A percentile compares a stretch with the other conserved stretches of the same genome.
These are phyloP conservation scores for Lycophotia porphyrea DNA, from an alignment of 2,888 invertebrate genomes.

Conservation along the genomic window DNA sequence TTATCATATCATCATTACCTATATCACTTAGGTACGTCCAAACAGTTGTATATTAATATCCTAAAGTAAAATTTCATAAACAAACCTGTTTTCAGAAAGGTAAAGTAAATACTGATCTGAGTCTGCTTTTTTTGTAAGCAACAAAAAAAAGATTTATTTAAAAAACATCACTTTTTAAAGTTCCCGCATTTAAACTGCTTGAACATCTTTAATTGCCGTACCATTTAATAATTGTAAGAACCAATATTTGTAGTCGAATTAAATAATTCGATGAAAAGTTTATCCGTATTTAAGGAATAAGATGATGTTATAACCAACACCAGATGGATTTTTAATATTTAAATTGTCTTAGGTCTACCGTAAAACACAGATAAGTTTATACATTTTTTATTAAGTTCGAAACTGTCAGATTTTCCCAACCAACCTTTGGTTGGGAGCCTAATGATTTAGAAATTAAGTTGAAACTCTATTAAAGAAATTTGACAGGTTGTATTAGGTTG, in stretches of 20 bases:
- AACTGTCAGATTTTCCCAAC: no score
- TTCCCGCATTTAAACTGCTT: slow-evolving; percentile 3
- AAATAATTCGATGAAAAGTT: background rate
- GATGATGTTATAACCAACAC: no score
- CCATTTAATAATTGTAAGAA: no score
- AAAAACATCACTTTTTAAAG: background rate
- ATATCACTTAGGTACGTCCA: background rate
- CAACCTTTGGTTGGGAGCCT: no score
- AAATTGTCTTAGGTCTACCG: background rate
- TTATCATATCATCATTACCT: background rate
- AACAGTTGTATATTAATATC: background rate
- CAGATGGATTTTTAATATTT: background rate
- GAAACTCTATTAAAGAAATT: no score
- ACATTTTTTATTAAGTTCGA: no score
- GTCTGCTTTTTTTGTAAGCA: background rate
- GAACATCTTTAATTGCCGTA: slow-evolving; percentile 12
- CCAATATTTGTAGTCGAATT: background rate
- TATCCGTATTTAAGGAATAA: background rate
- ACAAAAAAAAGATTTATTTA: no score
- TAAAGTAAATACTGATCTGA: background rate
- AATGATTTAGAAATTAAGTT: no score
- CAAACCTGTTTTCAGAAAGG: background rate
- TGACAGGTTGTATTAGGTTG: no score
- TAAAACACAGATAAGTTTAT: background rate
- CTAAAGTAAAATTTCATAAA: background rate